Evolutionary conservation across 92 coral and sea anemone species (phyloP), one percentile per base, ranked within the genome.

Genomic region (Palythoa grandiflora): DNA sequence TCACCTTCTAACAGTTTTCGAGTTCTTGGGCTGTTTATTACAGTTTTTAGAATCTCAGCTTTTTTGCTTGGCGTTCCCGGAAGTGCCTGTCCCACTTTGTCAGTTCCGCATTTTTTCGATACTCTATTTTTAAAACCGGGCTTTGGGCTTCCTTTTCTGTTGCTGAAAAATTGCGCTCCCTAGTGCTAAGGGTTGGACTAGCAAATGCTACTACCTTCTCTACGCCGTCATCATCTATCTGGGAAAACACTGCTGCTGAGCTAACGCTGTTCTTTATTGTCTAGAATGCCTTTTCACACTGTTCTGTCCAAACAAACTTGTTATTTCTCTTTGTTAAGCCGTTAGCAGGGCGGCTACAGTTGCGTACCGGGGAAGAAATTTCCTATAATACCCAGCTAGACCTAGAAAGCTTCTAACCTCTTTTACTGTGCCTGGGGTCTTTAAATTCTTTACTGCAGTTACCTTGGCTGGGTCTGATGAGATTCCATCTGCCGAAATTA

Each of bases 381-480:
- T 38, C 20, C 84, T 15, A 11, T 87, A 75, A 44, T 87, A 87
- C 35, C 89, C 83, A 11, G 89, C 89, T 36, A 86, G 44, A 17
- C 89, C 84, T 28, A 87, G 54, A 65, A 87, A 87, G 72, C 89
- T 87, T 38, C 85, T 75, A 16, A 87, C 89, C 2, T 87, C 89
- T 17, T 44, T 76, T 19, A 87, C 74, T 1, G 89, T 63, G 54
- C 37, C 10, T 9, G 68, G 89, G 1, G 85, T 11, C 66, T 76
- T 54, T 7, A 87, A 1, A 13, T 77, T 47, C 52, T 40, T 21
- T 2, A 88, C 81, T 68, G 87, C 87, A 9, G 9, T 36, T 38
- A 79, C 85, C 59, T 88, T 88, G 28, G 59, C 91, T 52, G 87
- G 91, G 63, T 88, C 91, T 35, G 91, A 60, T 38, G 85, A 68